Percentiles rank a stretch among this genome's conserved stretches.
Conservation (phyloP, 2,797 vertebrate species). For the Hypotaenidia philippensis region DNA sequence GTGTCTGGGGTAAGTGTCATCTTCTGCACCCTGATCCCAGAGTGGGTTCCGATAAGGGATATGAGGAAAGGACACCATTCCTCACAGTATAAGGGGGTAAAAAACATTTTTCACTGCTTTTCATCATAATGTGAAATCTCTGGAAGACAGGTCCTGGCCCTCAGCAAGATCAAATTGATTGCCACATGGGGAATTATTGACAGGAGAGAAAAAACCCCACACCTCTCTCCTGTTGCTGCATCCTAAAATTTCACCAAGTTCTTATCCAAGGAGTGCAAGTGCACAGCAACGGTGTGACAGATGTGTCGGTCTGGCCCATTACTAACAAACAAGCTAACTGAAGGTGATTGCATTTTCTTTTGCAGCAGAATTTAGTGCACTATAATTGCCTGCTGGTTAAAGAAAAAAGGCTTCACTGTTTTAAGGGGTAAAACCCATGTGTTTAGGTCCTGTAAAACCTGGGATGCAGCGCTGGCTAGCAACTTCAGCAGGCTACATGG, state of each 20-base stretch:
- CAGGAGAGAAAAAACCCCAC: neutral
- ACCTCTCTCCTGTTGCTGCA: neutral
- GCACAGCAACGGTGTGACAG: neutral
- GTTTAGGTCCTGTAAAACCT: neutral
- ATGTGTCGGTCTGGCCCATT: neutral
- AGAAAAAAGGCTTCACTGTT: neutral
- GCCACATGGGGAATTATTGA: conserved; percentile 5
- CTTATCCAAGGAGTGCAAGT: neutral
- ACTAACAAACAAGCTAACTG: neutral
- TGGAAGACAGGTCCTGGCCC: neutral
- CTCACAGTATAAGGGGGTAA: neutral
- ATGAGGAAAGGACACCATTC: neutral
- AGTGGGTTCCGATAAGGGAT: accelerated
- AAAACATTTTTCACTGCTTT: neutral
- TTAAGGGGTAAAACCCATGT: neutral
- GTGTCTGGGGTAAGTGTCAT: neutral
- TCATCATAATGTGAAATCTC: neutral
- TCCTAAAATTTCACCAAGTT: conserved; percentile 4
- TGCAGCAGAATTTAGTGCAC: neutral
- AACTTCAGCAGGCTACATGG: neutral
- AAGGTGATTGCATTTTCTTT: neutral
- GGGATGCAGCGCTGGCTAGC: neutral
- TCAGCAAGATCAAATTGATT: conserved; percentile 19
- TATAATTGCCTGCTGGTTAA: neutral
- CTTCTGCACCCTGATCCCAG: neutral